Conservation (phyloP, 1,140 invertebrate species). For the Gonioctena quinquepunctata region DNA sequence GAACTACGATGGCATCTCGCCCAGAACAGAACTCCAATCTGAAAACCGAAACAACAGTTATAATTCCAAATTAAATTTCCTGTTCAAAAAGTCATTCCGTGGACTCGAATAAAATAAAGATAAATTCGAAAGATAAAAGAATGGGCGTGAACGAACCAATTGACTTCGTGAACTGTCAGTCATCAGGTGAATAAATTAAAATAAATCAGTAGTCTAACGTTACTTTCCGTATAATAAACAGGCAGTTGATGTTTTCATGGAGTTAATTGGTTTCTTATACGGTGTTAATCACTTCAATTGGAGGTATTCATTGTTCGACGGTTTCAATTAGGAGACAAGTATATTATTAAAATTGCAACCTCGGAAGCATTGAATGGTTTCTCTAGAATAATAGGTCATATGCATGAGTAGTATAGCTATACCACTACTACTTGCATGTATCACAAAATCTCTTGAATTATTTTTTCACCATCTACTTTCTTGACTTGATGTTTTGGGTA, state of each 20-base stretch:
- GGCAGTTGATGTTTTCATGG: neutral
- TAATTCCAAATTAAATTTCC: constrained; percentile 14
- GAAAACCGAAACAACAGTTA: constrained; percentile 6
- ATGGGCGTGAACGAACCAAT: constrained; percentile 7
- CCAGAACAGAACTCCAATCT: neutral
- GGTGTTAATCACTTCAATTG: neutral
- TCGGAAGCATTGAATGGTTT: no score
- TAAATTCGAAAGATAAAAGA: constrained; percentile 17
- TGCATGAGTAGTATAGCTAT: no score
- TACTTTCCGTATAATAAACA: neutral
- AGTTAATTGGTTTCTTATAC: neutral
- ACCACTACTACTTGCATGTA: no score
- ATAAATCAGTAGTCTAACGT: neutral
- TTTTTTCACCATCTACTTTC: no score
- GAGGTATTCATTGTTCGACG: neutral
- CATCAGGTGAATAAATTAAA: constrained; percentile 8
- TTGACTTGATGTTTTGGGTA: no score
- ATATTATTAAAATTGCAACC: no score
- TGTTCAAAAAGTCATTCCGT: constrained; percentile 9
- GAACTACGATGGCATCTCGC: constrained; percentile 7
- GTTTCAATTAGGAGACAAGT: no score
- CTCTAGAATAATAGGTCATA: no score
- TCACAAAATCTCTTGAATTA: no score
- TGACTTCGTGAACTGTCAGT: constrained; percentile 12
- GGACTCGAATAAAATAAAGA: constrained; percentile 10